These are phyloP conservation scores for Gobius niger DNA, from an alignment of 2,113 vertebrate genomes.

Conservation along the genomic window DNA sequence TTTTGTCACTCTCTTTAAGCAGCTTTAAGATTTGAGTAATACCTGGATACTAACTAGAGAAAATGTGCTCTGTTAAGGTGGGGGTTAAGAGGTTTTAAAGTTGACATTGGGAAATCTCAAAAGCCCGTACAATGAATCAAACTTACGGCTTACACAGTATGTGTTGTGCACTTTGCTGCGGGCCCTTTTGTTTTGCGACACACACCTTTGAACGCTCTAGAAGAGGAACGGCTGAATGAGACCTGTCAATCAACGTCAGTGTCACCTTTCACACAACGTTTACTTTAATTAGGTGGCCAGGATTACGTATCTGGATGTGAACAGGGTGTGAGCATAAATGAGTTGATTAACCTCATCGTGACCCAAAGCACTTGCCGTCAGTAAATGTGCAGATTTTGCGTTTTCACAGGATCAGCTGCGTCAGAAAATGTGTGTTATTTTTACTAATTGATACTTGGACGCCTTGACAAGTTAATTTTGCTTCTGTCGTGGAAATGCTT, in stretches of 20 bases:
- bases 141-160: too few relatives aligned
- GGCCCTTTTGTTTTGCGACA: background rate
- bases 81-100: too few relatives aligned
- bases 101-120: too few relatives aligned
- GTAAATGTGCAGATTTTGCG: background rate
- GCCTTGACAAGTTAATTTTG: background rate
- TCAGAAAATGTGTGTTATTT: background rate
- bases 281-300: background rate
- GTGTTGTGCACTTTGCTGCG: background rate
- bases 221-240: background rate
- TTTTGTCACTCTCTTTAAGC: too few relatives aligned
- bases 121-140: too few relatives aligned
- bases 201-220: background rate
- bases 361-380: background rate
- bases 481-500: background rate
- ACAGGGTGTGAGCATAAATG: background rate
- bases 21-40: too few relatives aligned
- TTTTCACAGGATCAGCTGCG: background rate
- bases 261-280: background rate
- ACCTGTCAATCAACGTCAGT: slow-evolving; percentile 1
- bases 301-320: background rate
- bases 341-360: background rate
- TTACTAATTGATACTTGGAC: background rate
- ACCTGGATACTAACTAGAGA: too few relatives aligned
- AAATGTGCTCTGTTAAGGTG: too few relatives aligned